Base-by-base conservation (phyloP, 2,113 vertebrate genomes). In the Indri indri region DNA sequence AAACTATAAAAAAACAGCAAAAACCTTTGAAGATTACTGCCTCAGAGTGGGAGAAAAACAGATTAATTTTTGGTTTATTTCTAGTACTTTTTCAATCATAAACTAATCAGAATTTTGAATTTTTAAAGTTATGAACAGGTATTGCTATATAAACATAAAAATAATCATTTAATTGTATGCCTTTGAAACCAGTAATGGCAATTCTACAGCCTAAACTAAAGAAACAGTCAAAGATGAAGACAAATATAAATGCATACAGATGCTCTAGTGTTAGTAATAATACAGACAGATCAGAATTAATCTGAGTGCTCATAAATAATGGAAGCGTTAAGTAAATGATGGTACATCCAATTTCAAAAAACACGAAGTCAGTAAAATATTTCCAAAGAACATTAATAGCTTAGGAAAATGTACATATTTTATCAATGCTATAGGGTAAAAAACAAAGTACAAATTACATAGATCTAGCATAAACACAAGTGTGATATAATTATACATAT, bases 131-230 rank as follows among this genome's bases (percentile, higher is more conserved):
- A 63, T 42, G 42, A 85, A 83, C 5, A 88, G 12, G 14, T 57
- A 84, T 61, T 91, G 83, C 17, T 66, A 30, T 57, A 40, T 81
- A 95, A 81, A 40, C 37, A 71, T 86, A 80, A 92, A 93, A 96
- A 8, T 86, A 89, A 73, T 37, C 50, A 40, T 61, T 65, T 86
- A 74, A 47, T 59, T 37, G 66, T 22, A 16, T 88, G 34, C 12
- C 8, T 61, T 92, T 83, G 4, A 82, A 90, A 18, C 1, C 6
- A 81, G 17, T 37, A 68, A 52, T 65, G 16, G 10, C 17, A 61
- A 70, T 82, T 85, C 50, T 63, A 57, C 4, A 79, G 66, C 3
- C 4, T 81, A 65, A 3, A 76, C 25, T 54, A 59, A 73, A 80
- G 37, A 90, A 50, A 71, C 25, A 82, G 37, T 16, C 32, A 54